phyloP scores from a whole-genome alignment of 2,113 vertebrate genomes.

The Candoia aspera region DNA sequence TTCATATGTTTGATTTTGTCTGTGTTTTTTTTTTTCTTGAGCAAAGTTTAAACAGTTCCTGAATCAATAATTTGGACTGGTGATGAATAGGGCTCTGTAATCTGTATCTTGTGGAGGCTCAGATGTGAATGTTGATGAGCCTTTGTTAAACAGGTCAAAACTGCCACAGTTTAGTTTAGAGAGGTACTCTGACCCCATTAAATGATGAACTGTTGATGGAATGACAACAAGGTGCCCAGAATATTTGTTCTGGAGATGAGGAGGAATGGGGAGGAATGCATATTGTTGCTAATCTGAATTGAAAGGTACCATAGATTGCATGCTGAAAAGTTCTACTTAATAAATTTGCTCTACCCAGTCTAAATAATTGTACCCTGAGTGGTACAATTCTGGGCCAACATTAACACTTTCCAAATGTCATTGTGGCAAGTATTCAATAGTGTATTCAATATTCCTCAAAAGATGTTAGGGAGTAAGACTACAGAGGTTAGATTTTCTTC shows the following conservation, averaged over 20 bases:
- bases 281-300: conserved; percentile 44
- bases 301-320: conserved; percentile 50
- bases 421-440: background rate
- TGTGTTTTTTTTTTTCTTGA: background rate
- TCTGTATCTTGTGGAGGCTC: background rate
- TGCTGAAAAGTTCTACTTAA: conserved; percentile 9
- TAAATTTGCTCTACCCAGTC: background rate
- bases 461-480: conserved; percentile 38
- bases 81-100: conserved; percentile 20
- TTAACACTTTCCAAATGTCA: conserved; percentile 32
- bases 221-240: conserved; percentile 59
- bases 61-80: conserved; percentile 27
- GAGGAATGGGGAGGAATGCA: conserved; percentile 23
- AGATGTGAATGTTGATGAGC: conserved; percentile 52
- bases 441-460: conserved; percentile 22
- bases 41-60: background rate
- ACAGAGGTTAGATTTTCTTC: conserved; percentile 23
- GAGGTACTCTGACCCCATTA: conserved; percentile 45
- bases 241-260: conserved; percentile 37
- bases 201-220: conserved; percentile 66
- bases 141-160: conserved; percentile 39
- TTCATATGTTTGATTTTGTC: conserved; percentile 33
- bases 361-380: conserved; percentile 13
- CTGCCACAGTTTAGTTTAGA: conserved; percentile 47
- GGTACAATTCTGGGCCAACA: conserved; percentile 11